Evolutionary conservation across 2,797 vertebrate genomes (phyloP).

Genomic region (Aphelocoma californica): DNA sequence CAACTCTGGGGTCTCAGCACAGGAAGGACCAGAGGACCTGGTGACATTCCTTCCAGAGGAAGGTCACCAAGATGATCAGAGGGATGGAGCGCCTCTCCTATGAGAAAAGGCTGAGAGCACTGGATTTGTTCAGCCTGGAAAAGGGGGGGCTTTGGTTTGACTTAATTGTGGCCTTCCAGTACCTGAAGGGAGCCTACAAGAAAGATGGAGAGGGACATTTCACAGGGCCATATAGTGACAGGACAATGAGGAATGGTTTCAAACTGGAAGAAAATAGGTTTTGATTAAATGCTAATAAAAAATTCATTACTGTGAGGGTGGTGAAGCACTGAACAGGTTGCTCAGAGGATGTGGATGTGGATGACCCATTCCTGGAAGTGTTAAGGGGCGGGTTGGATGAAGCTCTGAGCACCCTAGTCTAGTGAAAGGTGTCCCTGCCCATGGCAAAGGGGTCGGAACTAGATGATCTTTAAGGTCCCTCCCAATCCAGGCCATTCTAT

Average conservation of each 20-base stretch:
- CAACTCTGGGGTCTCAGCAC: neutral
- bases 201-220: neutral
- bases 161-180: neutral
- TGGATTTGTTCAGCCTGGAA: neutral
- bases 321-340: neutral
- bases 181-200: neutral
- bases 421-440: neutral
- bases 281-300: neutral
- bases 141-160: neutral
- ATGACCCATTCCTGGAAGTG: neutral
- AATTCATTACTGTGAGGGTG: neutral
- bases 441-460: neutral
- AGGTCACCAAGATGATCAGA: neutral
- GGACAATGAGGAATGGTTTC: neutral
- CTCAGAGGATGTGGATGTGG: neutral
- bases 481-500: neutral
- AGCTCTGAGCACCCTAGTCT: neutral
- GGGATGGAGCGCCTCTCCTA: accelerated
- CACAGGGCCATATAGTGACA: neutral
- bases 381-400: neutral
- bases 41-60: neutral
- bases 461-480: neutral
- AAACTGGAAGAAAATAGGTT: neutral
- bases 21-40: neutral
- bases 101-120: neutral